Evolutionary conservation across 2,113 vertebrate genomes (phyloP).

Genomic region (Myanophis thanlyinensis): DNA sequence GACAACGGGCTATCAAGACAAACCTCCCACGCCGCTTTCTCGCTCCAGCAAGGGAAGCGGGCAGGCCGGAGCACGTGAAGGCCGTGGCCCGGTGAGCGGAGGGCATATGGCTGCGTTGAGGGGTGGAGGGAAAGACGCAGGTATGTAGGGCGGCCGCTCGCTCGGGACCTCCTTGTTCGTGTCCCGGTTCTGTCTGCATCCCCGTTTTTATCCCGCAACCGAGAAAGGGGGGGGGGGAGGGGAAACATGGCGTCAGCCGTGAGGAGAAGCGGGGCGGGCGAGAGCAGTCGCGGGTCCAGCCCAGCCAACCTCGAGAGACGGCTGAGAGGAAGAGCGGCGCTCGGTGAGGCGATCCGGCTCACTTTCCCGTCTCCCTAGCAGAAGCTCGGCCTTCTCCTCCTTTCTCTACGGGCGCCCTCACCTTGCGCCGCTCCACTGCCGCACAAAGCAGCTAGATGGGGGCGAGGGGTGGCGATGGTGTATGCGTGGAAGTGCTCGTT

Average conservation of each 20-base stretch:
- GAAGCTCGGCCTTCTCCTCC: neutral
- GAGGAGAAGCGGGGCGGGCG: neutral
- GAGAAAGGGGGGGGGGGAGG: accelerated
- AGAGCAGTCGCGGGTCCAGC: neutral
- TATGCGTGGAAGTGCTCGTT: neutral
- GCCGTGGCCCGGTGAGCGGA: neutral
- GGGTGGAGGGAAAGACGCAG: neutral
- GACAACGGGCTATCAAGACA: neutral
- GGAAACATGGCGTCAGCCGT: neutral
- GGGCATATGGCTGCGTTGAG: neutral
- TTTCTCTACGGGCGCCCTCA: no score
- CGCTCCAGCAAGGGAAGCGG: neutral
- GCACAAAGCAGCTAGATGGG: neutral
- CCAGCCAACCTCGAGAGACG: neutral
- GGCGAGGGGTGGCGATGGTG: neutral
- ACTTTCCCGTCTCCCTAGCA: no score
- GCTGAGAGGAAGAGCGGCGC: no score
- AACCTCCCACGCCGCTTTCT: neutral
- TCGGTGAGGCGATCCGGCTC: no score
- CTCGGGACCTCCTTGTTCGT: neutral
- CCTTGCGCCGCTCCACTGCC: neutral
- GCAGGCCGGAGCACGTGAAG: neutral
- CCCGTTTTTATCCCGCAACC: neutral
- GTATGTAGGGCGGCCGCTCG: neutral
- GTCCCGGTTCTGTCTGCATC: neutral